Evolutionary conservation across 2,113 vertebrate species (phyloP).

Genomic region (Vulpes vulpes): DNA sequence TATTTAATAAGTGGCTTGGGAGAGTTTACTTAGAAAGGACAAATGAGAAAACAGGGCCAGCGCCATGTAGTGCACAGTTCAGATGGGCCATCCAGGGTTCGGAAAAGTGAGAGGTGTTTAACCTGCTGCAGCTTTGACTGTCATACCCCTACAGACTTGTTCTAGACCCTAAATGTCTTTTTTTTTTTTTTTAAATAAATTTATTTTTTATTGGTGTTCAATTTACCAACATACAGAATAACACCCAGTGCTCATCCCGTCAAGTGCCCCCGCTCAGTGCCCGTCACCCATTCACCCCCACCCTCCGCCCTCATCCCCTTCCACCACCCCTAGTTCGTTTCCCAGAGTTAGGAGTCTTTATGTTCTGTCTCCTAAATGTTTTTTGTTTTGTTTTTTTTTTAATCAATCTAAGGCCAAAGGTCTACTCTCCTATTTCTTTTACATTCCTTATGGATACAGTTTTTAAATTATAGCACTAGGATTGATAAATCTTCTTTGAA

Average conservation of each 20-base stretch:
- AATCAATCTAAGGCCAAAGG: neutral
- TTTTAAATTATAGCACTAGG: neutral
- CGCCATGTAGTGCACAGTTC: neutral
- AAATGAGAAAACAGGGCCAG: neutral
- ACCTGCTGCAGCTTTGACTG: fast-evolving
- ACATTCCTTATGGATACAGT: neutral
- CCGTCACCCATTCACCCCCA: too few species aligned
- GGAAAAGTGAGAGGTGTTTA: neutral
- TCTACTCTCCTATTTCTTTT: neutral
- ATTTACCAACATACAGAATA: too few species aligned
- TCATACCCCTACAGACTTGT: neutral
- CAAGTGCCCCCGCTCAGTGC: too few species aligned
- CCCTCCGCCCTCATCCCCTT: too few species aligned
- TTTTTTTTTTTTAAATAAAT: neutral
- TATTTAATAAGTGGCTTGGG: neutral
- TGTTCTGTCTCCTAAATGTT: neutral
- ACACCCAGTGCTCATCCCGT: too few species aligned
- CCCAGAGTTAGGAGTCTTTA: too few species aligned
- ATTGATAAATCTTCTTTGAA: neutral
- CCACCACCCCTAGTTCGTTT: too few species aligned
- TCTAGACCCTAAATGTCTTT: neutral
- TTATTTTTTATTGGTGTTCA: too few species aligned
- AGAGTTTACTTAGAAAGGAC: neutral
- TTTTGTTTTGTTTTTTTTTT: neutral
- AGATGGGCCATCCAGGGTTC: neutral